These are phyloP conservation scores for Eristalis pertinax DNA, from an alignment of 2,888 invertebrate species.

Conservation along the genomic window DNA sequence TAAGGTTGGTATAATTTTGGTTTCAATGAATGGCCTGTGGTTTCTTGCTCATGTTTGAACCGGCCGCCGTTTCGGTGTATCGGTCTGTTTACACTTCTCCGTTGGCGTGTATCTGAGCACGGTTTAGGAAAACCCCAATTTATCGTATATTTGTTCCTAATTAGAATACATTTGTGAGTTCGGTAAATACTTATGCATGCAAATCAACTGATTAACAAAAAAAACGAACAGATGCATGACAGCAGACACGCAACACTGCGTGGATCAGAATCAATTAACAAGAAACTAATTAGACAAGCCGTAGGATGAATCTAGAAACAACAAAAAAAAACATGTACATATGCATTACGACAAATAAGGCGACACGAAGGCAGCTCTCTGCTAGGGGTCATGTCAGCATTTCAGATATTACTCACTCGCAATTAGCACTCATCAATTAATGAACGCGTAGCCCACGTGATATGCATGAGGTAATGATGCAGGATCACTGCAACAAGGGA, in stretches of 20 bases:
- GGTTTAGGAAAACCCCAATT: background rate
- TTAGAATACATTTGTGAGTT: constrained; percentile 14
- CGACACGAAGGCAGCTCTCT: background rate
- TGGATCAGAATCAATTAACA: background rate
- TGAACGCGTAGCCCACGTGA: no score
- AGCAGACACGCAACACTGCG: background rate
- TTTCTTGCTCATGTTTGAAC: background rate
- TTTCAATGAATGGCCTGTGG: background rate
- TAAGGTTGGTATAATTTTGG: background rate
- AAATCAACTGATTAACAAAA: constrained; percentile 2
- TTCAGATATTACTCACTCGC: background rate
- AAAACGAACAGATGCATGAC: background rate
- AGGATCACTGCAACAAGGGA: no score
- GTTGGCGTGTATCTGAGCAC: background rate
- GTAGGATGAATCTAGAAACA: background rate
- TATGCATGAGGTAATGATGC: no score
- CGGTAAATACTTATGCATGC: background rate
- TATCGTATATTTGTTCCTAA: constrained; percentile 4
- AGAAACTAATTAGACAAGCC: background rate
- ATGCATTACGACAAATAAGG: background rate
- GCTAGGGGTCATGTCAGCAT: background rate
- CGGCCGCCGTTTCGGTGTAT: background rate
- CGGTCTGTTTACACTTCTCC: background rate
- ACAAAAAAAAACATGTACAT: background rate
- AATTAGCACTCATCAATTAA: no score